Evolutionary conservation across 2,888 invertebrate species (phyloP), one percentile per base, ranked within the genome.

Genomic region (Andrena dorsata): DNA sequence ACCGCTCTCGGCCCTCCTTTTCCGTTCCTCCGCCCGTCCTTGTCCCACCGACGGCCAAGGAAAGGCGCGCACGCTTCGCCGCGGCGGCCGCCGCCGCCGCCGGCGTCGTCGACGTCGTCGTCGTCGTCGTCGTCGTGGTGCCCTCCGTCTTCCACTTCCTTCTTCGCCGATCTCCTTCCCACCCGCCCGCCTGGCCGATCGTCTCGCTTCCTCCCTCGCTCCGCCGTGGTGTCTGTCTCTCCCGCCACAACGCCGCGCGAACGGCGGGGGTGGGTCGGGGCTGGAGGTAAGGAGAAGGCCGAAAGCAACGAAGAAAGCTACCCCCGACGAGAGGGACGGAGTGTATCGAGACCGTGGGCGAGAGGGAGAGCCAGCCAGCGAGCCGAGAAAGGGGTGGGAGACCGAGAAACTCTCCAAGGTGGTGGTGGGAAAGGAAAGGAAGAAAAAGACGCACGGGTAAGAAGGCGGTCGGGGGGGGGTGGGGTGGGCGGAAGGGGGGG

Each of bases 11-110:
- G 58, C 51, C 53, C 8, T 78, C 76, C 75, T 74, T 51, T 16
- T 75, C 69, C 51, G 58, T 71, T 72, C 65, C 64, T 75, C 41
- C 61, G 66, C 13, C 41, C 13, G 61, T 88, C 87, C 80, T 85
- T 76, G 82, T 88, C 79, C 58, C 82, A 65, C 88, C 80, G 85
- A 82, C 80, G 85, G 90, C 91, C 91, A 92, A 92, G 93, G 93
- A 93, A 93, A 93, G 92, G 90, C 93, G 93, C 93, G 93, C 93
- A 92, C 93, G 93, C 93, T 93, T 93, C 92, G 92, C 92, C 91
- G 90, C 92, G 89, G 90, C 90, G 90, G 90, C 90, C 91, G 92
- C 88, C 92, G 89, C 86, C 90, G 79, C 66, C 84, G 81, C 7
- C 85, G 90, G 75, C 86, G 90, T 80, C 90, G 86, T 77, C 90